These are phyloP conservation scores for Vanessa tameamea DNA, from an alignment of 1,140 invertebrate genomes.

Conservation along the genomic window DNA sequence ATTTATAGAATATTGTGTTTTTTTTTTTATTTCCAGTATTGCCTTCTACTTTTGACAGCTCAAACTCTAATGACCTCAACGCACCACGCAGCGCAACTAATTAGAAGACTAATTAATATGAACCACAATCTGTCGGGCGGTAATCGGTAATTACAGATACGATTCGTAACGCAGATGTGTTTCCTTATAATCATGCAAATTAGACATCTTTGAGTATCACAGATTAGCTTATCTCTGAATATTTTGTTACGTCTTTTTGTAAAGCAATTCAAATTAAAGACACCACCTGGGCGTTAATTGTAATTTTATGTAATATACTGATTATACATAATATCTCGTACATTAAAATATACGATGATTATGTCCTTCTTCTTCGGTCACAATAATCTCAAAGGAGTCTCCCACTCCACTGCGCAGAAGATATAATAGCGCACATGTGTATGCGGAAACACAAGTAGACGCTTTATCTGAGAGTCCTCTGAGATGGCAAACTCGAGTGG, in stretches of 20 bases:
- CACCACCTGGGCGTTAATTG: no score
- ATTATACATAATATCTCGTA: no score
- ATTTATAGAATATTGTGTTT: background rate
- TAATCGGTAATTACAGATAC: background rate
- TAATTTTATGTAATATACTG: no score
- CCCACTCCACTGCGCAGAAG: no score
- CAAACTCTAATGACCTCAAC: background rate
- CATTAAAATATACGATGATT: no score
- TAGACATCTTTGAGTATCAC: background rate
- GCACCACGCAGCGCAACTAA: background rate
- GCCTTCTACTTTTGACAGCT: background rate
- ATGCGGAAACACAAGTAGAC: no score
- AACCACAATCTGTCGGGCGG: conserved; percentile 3
- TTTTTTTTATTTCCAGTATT: background rate
- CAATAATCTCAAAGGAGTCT: no score
- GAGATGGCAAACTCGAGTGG: no score
- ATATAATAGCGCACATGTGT: no score
- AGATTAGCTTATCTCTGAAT: conserved; percentile 2
- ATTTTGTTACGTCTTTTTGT: background rate
- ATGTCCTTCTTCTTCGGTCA: no score
- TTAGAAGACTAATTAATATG: conserved; percentile 3
- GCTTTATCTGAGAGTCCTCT: no score
- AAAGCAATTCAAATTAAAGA: background rate
- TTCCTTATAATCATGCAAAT: conserved; percentile 1
- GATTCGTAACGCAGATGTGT: background rate